A percentile compares a stretch with the other conserved stretches of the same genome.
Evolutionary conservation across 2,113 vertebrate genomes (phyloP).

Genomic region (Cinclus cinclus): DNA sequence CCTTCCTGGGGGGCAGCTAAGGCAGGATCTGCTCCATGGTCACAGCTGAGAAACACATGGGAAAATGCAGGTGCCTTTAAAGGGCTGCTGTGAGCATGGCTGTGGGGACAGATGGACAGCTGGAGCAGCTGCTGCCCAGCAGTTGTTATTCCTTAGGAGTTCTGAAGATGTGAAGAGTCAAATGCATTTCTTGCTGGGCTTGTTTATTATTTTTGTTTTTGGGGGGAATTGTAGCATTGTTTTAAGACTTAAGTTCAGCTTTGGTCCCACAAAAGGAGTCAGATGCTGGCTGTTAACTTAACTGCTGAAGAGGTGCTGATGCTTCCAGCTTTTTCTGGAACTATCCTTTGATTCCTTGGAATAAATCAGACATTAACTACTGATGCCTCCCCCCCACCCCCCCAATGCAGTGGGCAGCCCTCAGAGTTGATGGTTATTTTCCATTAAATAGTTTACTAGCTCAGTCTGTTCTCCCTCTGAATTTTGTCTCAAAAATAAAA

Average conservation of each 20-base stretch:
- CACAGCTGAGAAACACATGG: background rate
- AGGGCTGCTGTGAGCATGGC: background rate
- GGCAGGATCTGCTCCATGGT: background rate
- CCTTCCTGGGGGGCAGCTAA: background rate
- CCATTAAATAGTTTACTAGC: background rate
- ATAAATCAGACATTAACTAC: background rate
- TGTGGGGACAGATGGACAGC: background rate
- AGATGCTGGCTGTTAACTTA: background rate
- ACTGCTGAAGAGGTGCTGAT: background rate
- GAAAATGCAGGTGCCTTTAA: background rate
- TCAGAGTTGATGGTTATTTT: background rate
- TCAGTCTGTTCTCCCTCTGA: background rate
- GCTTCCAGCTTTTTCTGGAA: background rate
- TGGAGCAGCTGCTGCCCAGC: background rate
- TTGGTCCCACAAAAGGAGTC: background rate
- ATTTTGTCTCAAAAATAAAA: background rate
- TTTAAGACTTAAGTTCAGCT: background rate
- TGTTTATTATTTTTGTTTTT: conserved; percentile 14
- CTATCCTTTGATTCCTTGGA: background rate
- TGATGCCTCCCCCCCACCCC: background rate
- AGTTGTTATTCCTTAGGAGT: background rate
- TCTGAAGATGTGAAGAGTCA: background rate
- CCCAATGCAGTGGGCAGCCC: background rate
- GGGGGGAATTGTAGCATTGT: background rate
- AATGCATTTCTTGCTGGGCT: conserved; percentile 12